Evolutionary conservation across 92 coral and sea anemone species (phyloP).

Genomic region (Epizoanthus fatuus): DNA sequence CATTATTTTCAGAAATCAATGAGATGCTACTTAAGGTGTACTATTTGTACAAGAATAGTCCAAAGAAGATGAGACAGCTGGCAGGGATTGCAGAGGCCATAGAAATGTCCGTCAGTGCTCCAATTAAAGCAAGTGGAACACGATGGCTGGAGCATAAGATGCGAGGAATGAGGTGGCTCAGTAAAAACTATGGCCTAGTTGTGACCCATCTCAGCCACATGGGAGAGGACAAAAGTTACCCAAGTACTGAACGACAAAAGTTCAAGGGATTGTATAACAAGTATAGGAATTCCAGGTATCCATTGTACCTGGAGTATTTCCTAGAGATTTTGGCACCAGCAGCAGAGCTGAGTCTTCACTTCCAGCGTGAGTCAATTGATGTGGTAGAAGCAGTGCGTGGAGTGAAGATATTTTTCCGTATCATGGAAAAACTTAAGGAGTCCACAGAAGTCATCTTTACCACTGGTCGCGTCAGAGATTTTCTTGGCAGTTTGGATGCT

Average conservation of each 20-base stretch:
- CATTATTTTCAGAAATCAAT: slow-evolving; percentile 61
- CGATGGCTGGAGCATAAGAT: slow-evolving; percentile 73
- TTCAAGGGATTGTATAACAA: slow-evolving; percentile 65
- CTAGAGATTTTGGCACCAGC: slow-evolving; percentile 58
- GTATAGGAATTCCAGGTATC: slow-evolving; percentile 71
- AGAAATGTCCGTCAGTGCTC: slow-evolving; percentile 61
- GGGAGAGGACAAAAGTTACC: slow-evolving; percentile 41
- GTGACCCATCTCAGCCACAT: slow-evolving; percentile 60
- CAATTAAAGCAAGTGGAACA: slow-evolving; percentile 65
- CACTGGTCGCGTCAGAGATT: slow-evolving; percentile 56
- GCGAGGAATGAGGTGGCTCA: slow-evolving; percentile 71
- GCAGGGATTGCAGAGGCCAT: slow-evolving; percentile 64
- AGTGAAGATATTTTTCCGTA: slow-evolving; percentile 59
- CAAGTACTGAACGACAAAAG: slow-evolving; percentile 48
- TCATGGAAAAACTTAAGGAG: slow-evolving; percentile 65
- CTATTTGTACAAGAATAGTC: slow-evolving; percentile 66
- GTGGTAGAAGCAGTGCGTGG: slow-evolving; percentile 67
- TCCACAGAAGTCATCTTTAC: slow-evolving; percentile 43
- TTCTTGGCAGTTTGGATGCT: slow-evolving; percentile 11
- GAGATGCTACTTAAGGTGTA: slow-evolving; percentile 35
- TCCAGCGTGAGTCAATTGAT: slow-evolving; percentile 69
- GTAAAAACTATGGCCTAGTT: slow-evolving; percentile 58
- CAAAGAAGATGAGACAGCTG: slow-evolving; percentile 67
- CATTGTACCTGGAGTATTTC: slow-evolving; percentile 68
- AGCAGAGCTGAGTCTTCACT: slow-evolving; percentile 72